Percentiles rank a stretch among this genome's conserved stretches.
Evolutionary conservation across 1,140 invertebrate genomes (phyloP).

Genomic region (Pseudomyrmex flavicornis): DNA sequence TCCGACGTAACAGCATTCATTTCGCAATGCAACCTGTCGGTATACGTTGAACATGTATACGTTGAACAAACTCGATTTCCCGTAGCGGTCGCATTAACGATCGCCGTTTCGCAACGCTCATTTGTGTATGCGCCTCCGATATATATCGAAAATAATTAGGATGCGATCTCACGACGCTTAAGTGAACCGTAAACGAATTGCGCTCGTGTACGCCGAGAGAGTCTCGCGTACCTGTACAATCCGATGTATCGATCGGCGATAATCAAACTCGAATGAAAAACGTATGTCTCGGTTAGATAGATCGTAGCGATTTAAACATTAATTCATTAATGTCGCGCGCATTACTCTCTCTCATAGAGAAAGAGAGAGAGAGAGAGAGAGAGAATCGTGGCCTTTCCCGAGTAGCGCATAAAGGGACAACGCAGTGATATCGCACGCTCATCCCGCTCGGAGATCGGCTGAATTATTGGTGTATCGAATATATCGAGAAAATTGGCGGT

Average conservation of each 20-base stretch:
- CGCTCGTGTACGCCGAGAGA: background rate
- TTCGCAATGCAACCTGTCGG: constrained; percentile 13
- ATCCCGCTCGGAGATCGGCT: constrained; percentile 65
- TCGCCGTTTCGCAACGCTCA: constrained; percentile 18
- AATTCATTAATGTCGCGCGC: constrained; percentile 44
- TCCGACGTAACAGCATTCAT: constrained; percentile 39
- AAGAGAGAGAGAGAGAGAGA: no score
- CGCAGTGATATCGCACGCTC: constrained; percentile 64
- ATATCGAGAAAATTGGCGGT: constrained; percentile 83
- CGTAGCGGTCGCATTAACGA: constrained; percentile 25
- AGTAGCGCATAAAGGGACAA: constrained; percentile 54
- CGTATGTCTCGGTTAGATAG: background rate
- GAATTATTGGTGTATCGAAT: constrained; percentile 82
- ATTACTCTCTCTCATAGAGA: background rate
- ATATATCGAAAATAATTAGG: constrained; percentile 49
- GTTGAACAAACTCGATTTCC: constrained; percentile 22
- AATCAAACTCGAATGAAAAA: constrained; percentile 24
- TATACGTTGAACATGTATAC: no score
- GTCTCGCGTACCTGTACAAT: background rate
- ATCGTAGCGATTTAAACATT: constrained; percentile 31
- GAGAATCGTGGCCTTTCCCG: background rate
- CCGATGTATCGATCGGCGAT: constrained; percentile 6
- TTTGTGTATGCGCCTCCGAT: constrained; percentile 21
- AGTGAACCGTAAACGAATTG: constrained; percentile 39
- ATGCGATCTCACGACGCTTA: constrained; percentile 19